Conservation (phyloP, 23 tunicate genomes). For the Diplosoma virens region DNA sequence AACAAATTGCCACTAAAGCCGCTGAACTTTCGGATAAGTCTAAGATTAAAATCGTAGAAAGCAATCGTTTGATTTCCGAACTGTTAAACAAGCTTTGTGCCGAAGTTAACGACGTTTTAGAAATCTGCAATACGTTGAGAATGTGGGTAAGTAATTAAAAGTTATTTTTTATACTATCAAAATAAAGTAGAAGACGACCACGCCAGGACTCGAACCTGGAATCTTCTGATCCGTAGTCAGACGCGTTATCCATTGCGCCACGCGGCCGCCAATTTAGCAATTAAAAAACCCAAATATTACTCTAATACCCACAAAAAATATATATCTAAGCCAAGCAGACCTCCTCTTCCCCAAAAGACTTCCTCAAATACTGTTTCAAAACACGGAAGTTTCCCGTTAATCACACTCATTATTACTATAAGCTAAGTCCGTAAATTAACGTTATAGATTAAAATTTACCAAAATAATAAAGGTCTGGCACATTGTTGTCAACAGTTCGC, state of each 20-base stretch:
- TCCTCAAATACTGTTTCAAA: too few species aligned
- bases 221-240: not conserved
- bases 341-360: too few species aligned
- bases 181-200: not conserved
- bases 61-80: conserved; percentile 35
- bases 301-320: not conserved
- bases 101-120: conserved; percentile 51
- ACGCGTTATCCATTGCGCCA: not conserved
- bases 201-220: too few species aligned
- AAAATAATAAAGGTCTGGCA: too few species aligned
- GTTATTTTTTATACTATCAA: too few species aligned
- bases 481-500: too few species aligned
- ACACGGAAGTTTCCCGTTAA: too few species aligned
- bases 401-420: too few species aligned
- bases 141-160: conserved; percentile 59
- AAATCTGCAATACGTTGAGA: conserved; percentile 56
- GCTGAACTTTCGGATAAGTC: not conserved
- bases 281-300: not conserved
- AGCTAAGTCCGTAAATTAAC: too few species aligned
- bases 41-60: not conserved
- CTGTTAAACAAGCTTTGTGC: conserved; percentile 19
- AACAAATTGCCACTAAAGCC: not conserved
- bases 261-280: not conserved
- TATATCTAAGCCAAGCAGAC: too few species aligned
- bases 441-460: too few species aligned